Evolutionary conservation across 2,113 vertebrate genomes (phyloP).

Genomic region (Marcusenius ussheri): DNA sequence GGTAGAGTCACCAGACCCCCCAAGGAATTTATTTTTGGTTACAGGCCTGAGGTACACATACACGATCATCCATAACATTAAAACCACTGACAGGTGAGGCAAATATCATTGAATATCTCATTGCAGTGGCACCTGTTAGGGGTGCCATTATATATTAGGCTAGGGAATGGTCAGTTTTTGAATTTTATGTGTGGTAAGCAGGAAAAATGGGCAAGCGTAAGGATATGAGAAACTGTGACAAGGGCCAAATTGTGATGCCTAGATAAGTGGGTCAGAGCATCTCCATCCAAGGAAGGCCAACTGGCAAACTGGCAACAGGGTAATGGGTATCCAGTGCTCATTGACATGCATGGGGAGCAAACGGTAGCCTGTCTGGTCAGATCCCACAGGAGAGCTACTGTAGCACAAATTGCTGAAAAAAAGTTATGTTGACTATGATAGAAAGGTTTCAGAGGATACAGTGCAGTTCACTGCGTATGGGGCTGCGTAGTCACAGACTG

Average conservation of each 20-base stretch:
- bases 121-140: no score
- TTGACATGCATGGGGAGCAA: not conserved
- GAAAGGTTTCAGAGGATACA: not conserved
- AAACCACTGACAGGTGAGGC: not conserved
- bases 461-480: not conserved
- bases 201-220: not conserved
- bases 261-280: not conserved
- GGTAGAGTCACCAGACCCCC: not conserved
- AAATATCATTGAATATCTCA: not conserved
- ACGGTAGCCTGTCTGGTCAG: not conserved
- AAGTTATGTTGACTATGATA: not conserved
- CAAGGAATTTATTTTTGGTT: not conserved
- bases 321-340: not conserved
- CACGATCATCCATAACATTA: not conserved
- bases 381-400: not conserved
- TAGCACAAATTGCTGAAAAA: not conserved
- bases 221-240: not conserved
- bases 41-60: not conserved
- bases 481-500: not conserved
- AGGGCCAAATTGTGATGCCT: not conserved
- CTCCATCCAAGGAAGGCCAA: not conserved
- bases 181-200: not conserved
- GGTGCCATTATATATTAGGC: not conserved
- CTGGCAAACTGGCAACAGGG: not conserved
- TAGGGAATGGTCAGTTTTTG: no score